These are phyloP conservation scores for Protobothrops mucrosquamatus DNA, from an alignment of 2,113 vertebrate species.

Conservation along the genomic window DNA sequence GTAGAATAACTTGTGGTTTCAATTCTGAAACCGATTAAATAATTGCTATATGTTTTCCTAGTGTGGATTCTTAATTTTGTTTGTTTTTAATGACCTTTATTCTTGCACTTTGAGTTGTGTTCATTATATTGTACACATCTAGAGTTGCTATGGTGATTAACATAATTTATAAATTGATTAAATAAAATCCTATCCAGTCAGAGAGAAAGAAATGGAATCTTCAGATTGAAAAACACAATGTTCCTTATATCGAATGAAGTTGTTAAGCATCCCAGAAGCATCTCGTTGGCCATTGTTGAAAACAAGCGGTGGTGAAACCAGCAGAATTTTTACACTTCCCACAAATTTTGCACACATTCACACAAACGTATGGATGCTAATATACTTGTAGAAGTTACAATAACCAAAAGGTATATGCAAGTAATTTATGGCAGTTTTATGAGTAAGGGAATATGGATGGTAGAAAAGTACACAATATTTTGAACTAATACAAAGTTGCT, in stretches of 20 bases:
- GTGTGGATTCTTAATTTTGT: background rate
- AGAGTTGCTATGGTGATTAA: background rate
- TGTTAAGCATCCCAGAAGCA: background rate
- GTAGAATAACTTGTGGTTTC: background rate
- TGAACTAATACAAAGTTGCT: conserved; percentile 30
- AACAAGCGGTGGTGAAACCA: background rate
- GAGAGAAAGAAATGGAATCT: background rate
- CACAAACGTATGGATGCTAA: background rate
- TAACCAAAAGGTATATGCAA: background rate
- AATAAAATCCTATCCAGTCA: background rate
- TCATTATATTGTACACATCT: background rate
- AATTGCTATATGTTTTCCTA: background rate
- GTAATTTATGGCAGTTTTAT: background rate
- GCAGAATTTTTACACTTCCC: background rate
- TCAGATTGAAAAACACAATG: background rate
- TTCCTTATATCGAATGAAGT: background rate
- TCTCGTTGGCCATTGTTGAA: background rate
- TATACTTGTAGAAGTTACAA: background rate
- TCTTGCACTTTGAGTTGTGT: background rate
- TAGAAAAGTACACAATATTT: conserved; percentile 33
- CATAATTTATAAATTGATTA: background rate
- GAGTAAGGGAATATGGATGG: background rate
- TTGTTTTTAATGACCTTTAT: background rate
- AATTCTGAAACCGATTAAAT: background rate
- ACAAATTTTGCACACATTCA: background rate